Evolutionary conservation across 2,797 vertebrate species (phyloP), one percentile per base, ranked within the genome.

Genomic region (Platyrinchus mystaceus): DNA sequence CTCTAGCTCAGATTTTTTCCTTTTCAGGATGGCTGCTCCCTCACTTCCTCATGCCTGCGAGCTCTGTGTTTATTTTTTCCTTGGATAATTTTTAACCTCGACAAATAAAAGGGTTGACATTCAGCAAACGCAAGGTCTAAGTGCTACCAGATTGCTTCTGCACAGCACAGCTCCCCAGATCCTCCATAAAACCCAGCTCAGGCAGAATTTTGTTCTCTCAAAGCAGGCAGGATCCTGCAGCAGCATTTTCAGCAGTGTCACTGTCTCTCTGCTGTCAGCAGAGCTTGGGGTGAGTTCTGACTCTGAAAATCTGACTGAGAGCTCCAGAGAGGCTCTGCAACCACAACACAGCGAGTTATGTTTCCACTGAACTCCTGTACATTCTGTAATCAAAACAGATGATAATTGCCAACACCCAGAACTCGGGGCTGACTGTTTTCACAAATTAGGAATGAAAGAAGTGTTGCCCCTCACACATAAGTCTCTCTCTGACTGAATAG

Each of bases 11-110:
- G 76, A 79, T 32, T 78, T 77, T 41, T 68, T 49, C 93, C 88
- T 60, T 70, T 85, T 77, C 80, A 47, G 68, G 75, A 30, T 7
- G 52, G 82, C 41, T 59, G 86, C 84, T 92, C 47, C 60, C 59
- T 46, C 60, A 69, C 87, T 84, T 94, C 85, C 92, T 83, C 71
- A 67, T 52, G 66, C 84, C 94, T 90, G 11, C 27, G 32, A 81
- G 75, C 27, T 12, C 47, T 39, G 27, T 85, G 90, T 95, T 94
- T 94, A 92, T 91, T 93, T 95, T 91, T 66, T 2, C 67, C 88
- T 21, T 52, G 87, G 83, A 37, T 95, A 90, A 93, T 73, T 94
- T 92, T 88, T 77, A 81, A 93, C 78, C 75, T 90, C 27, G 1
- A 63, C 17, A 4, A 88, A 82, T 75, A 53, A 46, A 76, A 41